Conservation (phyloP, 92 coral and sea anemone genomes). For the Bergia puertoricense region DNA sequence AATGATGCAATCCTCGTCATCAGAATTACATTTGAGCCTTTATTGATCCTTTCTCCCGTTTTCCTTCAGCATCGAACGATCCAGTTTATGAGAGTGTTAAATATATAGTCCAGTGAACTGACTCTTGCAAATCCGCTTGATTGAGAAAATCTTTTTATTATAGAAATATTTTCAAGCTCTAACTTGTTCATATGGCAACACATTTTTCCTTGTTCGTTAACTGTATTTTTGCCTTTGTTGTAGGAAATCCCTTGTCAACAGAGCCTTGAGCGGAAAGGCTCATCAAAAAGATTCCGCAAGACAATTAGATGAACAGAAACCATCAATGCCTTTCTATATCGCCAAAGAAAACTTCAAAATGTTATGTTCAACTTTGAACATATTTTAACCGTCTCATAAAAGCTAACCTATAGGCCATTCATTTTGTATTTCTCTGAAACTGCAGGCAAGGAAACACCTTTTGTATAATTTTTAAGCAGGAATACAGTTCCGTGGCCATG, state of each 20-base stretch:
- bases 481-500: neutral
- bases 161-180: neutral
- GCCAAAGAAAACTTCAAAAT: neutral
- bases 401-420: neutral
- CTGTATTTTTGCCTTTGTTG: neutral
- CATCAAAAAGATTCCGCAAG: neutral
- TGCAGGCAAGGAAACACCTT: no score
- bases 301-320: neutral
- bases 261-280: neutral
- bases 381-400: neutral
- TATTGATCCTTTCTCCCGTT: no score
- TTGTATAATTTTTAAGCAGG: neutral
- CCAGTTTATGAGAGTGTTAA: no score
- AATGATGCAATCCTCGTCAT: no score
- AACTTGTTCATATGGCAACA: neutral
- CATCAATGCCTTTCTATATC: no score
- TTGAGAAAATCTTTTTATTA: neutral
- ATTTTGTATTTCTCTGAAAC: neutral
- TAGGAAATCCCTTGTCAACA: neutral
- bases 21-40: no score
- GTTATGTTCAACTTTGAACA: neutral
- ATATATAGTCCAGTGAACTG: no score
- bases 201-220: neutral
- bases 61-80: no score
- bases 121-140: no score